Percentiles rank a stretch among this genome's conserved stretches.
Evolutionary conservation across 2,113 vertebrate genomes (phyloP).

Genomic region (Nothocercus nigrocapillus): DNA sequence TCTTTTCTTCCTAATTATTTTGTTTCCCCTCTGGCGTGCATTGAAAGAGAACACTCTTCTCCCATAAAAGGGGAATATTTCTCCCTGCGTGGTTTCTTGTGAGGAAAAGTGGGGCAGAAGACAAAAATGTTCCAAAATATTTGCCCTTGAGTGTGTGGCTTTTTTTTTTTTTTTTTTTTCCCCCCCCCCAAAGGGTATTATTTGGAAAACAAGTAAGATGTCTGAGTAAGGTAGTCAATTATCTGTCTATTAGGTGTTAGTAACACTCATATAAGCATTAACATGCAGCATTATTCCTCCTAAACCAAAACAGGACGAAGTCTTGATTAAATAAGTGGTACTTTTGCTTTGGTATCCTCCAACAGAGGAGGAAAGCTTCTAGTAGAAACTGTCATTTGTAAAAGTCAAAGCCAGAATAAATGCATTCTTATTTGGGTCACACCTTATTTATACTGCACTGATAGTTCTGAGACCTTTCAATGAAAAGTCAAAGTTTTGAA

Average conservation of each 20-base stretch:
- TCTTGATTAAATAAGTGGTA: neutral
- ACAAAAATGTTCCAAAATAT: neutral
- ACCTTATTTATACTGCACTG: neutral
- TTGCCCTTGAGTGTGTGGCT: neutral
- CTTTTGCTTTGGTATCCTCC: neutral
- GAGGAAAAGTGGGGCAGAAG: neutral
- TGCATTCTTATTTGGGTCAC: neutral
- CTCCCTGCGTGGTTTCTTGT: neutral
- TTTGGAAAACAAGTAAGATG: neutral
- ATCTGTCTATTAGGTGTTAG: neutral
- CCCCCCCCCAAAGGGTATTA: rapidly evolving
- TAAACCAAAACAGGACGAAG: neutral
- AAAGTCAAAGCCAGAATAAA: neutral
- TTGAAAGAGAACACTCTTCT: neutral
- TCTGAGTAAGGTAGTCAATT: neutral
- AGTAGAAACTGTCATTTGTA: neutral
- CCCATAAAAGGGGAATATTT: neutral
- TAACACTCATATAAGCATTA: neutral
- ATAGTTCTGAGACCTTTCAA: neutral
- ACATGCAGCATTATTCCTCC: neutral
- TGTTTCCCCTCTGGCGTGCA: neutral
- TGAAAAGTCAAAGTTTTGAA: neutral
- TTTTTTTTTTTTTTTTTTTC: neutral
- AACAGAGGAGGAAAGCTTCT: neutral
- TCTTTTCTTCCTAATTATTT: neutral